Evolutionary conservation across 1,140 invertebrate species (phyloP), one percentile per base, ranked within the genome.

Genomic region (Akabosia matsudoensis): DNA sequence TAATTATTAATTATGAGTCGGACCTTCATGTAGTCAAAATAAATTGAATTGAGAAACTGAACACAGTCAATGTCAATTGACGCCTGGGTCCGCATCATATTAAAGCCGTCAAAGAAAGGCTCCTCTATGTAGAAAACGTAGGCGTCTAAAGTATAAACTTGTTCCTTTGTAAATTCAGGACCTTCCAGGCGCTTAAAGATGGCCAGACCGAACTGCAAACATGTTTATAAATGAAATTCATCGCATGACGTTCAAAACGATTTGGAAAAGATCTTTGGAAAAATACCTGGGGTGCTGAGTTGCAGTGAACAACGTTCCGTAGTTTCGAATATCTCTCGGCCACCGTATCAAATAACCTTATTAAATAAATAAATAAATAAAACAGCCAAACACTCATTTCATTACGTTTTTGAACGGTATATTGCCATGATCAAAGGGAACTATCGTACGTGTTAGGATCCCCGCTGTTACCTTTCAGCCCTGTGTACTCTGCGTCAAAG

Each of bases 401-500:
- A 10, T 45, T 45, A 45, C n/a, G n/a, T n/a, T n/a, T n/a, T n/a
- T n/a, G n/a, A n/a, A n/a, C n/a, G n/a, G n/a, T n/a, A 45, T 45
- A 45, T 45, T 45, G 7, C 18, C 7, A 45, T 45, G 37, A 18
- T 10, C 18, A 45, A 18, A 45, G 18, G 7, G 18, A 10, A 45
- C 37, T 45, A 45, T 54, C 75, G 56, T 73, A 76, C 71, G 76
- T 73, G 0, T 52, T 33, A 0, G 54, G 4, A 0, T 51, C 52
- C 0, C 56, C 70, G 28, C 34, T 33, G 0, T 14, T 2, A 1
- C 28, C 33, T 28, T 22, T 70, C 45, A 76, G 54, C 1, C 70
- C 76, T 31, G 37, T 73, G 28, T 64, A 76, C 26, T 76, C 76
- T 33, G 56, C 33, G 52, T 76, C 76, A 67, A 76, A 67, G 24